Conservation (phyloP, 1,140 invertebrate species). For the Oryzaephilus surinamensis region DNA sequence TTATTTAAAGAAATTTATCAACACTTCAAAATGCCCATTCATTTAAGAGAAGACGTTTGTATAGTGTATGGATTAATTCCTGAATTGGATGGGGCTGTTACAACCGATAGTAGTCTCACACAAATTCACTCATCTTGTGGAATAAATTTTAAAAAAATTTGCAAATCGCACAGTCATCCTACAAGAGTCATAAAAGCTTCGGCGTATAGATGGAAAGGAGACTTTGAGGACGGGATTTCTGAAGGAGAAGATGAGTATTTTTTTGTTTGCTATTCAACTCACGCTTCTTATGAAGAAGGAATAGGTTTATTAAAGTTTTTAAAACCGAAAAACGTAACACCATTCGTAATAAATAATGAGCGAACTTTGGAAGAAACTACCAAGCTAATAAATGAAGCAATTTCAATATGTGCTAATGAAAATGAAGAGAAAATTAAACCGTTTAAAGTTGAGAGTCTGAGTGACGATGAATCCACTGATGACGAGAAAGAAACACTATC, state of each 20-base stretch:
- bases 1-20: conserved; percentile 46
- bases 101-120: conserved; percentile 29
- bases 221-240: conserved; percentile 25
- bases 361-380: conserved; percentile 15
- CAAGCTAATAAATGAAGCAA: conserved; percentile 16
- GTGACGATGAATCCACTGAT: no score
- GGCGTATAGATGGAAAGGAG: conserved; percentile 41
- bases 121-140: conserved; percentile 35
- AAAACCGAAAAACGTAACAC: conserved; percentile 39
- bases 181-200: conserved; percentile 40
- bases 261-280: conserved; percentile 52
- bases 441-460: neutral
- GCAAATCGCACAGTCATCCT: conserved; percentile 11
- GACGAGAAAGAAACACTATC: no score
- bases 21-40: conserved; percentile 41
- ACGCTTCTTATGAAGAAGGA: conserved; percentile 49
- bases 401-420: conserved; percentile 15
- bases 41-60: conserved; percentile 36
- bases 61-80: conserved; percentile 35
- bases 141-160: conserved; percentile 16
- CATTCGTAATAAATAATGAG: conserved; percentile 38
- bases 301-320: conserved; percentile 43
- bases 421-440: conserved; percentile 3
- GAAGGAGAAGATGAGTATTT: conserved; percentile 8
- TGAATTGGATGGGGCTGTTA: conserved; percentile 36